Evolutionary conservation across 2,888 invertebrate species (phyloP), one percentile per base, ranked within the genome.

Genomic region (Platycnemis pennipes): DNA sequence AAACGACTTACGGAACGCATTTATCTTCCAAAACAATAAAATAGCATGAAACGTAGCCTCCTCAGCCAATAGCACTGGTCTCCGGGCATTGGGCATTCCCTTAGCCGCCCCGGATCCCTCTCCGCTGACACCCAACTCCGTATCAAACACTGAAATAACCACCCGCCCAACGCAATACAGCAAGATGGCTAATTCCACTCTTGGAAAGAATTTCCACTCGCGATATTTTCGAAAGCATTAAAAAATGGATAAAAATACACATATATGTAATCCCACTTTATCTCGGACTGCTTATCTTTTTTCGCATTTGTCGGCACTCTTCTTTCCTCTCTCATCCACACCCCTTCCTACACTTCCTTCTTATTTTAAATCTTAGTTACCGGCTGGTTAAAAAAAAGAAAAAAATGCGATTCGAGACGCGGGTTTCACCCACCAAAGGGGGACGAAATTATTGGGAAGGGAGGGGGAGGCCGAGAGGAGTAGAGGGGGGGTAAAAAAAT

Each of bases 381-480:
- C 77, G 37, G 77, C 37, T 77, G 77, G 77, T 77, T 37, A 11
- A 31, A 77, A 77, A 77, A 37, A 77, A 11, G 11, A 77, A 77
- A 77, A 37, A 77, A 16, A 31, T 22, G 22, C 91, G 91, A 91
- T 91, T 91, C 63, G 91, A 91, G n/a, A 56, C 91, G 91, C 91
- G 45, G 44, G 44, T 91, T 91, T 45, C 69, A 63, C 31, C 49
- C 88, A 31, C 37, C 53, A 37, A 42, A 22, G 56, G 53, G 56
- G 56, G 42, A 42, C 37, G 89, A 56, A 31, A 77, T 77, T 77
- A 77, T 37, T 11, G 11, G 4, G 77, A 37, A 11, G 77, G 37
- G 19, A 2, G 53, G 19, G 53, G 53, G n/a, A n/a, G n/a, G n/a
- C n/a, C n/a, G n/a, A 16, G 53, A 53, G 63, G 63, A 16, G 8